Evolutionary conservation across 1,140 invertebrate species (phyloP).

Genomic region (Apis dorsata): DNA sequence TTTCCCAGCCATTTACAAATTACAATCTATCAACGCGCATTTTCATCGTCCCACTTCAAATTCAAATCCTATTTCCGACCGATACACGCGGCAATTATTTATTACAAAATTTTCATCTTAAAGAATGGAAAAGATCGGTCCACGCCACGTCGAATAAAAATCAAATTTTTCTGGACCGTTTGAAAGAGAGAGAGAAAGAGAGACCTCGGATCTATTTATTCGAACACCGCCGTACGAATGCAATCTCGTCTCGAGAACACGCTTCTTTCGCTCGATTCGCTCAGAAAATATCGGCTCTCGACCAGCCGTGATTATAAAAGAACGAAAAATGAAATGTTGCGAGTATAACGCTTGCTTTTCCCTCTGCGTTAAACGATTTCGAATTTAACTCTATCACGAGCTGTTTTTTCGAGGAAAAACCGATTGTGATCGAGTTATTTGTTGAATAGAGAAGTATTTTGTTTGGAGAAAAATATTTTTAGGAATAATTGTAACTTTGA

Average conservation of each 20-base stretch:
- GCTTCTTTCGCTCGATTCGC: constrained; percentile 12
- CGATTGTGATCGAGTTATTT: neutral
- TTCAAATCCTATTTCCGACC: neutral
- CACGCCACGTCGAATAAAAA: neutral
- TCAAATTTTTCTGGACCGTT: constrained; percentile 17
- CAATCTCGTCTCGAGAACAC: constrained; percentile 15
- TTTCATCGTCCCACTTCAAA: constrained; percentile 22
- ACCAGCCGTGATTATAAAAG: neutral
- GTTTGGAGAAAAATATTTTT: no score
- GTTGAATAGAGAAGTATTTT: no score
- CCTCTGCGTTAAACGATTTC: neutral
- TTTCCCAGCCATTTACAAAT: constrained; percentile 6
- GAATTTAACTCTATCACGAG: neutral
- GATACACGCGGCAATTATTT: neutral
- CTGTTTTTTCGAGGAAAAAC: neutral
- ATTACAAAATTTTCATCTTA: neutral
- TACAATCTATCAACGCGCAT: constrained; percentile 4
- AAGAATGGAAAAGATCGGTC: neutral
- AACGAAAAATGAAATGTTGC: neutral
- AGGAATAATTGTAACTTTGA: no score
- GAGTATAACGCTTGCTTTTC: neutral
- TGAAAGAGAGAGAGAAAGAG: constrained; percentile 9
- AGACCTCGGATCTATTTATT: constrained; percentile 13
- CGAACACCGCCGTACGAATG: constrained; percentile 19
- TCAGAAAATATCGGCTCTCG: neutral